These are phyloP conservation scores for Todiramphus saurophagus DNA, from an alignment of 2,113 vertebrate genomes.

Conservation along the genomic window DNA sequence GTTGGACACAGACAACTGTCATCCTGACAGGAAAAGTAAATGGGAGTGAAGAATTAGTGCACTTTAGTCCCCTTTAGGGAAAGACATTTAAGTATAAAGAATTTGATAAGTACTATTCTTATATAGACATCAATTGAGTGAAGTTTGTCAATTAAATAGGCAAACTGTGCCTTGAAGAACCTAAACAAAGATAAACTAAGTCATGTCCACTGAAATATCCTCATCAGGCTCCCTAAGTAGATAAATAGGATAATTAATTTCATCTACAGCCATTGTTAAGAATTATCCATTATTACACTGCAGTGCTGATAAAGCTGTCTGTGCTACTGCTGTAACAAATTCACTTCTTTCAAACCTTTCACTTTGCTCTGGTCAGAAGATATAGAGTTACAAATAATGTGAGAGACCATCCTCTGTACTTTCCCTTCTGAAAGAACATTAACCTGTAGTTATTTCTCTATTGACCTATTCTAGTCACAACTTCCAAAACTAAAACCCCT, in stretches of 20 bases:
- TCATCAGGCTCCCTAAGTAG: neutral
- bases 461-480: neutral
- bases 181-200: neutral
- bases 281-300: neutral
- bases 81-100: neutral
- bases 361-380: neutral
- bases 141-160: neutral
- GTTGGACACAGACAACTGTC: neutral
- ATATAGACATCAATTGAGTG: neutral
- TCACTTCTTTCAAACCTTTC: neutral
- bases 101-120: neutral
- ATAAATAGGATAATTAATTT: conserved; percentile 8
- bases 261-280: neutral
- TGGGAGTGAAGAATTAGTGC: neutral
- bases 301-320: neutral
- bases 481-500: neutral
- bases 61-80: neutral
- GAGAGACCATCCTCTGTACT: neutral
- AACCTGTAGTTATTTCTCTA: neutral
- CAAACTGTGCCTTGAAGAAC: neutral
- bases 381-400: neutral
- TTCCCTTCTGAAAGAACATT: neutral
- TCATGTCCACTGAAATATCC: neutral
- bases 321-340: neutral
- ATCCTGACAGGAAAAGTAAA: neutral